Evolutionary conservation across 1,140 invertebrate genomes (phyloP), one percentile per base, ranked within the genome.

Genomic region (Pogonomyrmex barbatus): DNA sequence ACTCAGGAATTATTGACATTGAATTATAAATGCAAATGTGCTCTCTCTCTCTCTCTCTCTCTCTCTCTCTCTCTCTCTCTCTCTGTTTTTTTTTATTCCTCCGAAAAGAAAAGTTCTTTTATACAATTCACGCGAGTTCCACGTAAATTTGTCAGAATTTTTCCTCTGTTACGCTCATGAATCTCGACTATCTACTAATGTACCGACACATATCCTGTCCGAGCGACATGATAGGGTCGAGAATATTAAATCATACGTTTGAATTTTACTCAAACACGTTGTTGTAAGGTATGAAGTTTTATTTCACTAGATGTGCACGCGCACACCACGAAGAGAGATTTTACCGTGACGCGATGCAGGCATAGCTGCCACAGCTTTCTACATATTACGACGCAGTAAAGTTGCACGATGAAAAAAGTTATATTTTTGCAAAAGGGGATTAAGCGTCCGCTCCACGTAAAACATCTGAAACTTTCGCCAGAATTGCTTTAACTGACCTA

Each of bases 211-310:
- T 17, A 14, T 24, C 5, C 5, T 14, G 65, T 68, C 12, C 50
- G 50, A 50, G 30, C 52, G 67, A 71, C 67, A 42, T 67, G 42
- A 33, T 36, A n/a, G 33, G 33, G 47, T 60, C 12, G 17, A 12
- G 12, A 82, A 73, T 75, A 83, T 70, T 83, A 75, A 83, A 75
- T 82, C 79, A 30, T 62, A 83, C n/a, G 52, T 83, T 83, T 62
- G 79, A 60, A 30, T 62, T 83, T 83, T 73, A 73, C 45, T 60
- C 56, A 73, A 75, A 62, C 67, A 62, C 12, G 36, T 75, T 73
- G 56, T 83, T 73, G 33, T 60, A 82, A 73, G 52, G 45, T 33
- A 47, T 60, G 33, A 33, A 60, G 47, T 83, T 83, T 83, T 71
- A 82, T 82, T 82, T 73, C 50, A 42, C 33, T 42, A 47, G 33